These are phyloP conservation scores for Drosophila demipolita DNA, from an alignment of 2,888 invertebrate species.

Conservation along the genomic window DNA sequence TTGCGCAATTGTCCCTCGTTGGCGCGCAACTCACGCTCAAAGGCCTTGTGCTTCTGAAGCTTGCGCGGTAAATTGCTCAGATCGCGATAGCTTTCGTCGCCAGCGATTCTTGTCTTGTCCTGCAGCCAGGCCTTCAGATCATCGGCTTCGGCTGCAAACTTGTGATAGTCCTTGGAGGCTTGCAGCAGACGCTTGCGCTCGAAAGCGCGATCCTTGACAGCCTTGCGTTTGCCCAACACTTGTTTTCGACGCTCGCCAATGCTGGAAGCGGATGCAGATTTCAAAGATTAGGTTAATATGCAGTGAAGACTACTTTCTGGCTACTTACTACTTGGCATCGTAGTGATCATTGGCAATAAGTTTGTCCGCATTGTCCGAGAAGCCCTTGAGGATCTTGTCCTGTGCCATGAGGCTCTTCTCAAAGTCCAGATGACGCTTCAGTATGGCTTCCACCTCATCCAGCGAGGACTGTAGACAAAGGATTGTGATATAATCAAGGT, in stretches of 20 bases:
- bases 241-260: constrained; percentile 90
- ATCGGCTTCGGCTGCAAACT: constrained; percentile 96
- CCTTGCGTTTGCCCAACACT: constrained; percentile 90
- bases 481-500: background rate
- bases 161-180: constrained; percentile 95
- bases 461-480: constrained; percentile 89
- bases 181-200: constrained; percentile 91
- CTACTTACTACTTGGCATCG: constrained; percentile 90
- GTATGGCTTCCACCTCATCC: constrained; percentile 95
- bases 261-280: constrained; percentile 83
- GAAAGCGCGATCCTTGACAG: constrained; percentile 91
- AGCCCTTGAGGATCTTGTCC: constrained; percentile 94
- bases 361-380: constrained; percentile 93
- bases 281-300: background rate
- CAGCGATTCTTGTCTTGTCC: constrained; percentile 95
- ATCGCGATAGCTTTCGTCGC: constrained; percentile 96
- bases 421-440: constrained; percentile 97
- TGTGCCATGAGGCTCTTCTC: constrained; percentile 96
- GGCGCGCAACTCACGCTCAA: constrained; percentile 96
- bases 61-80: constrained; percentile 95
- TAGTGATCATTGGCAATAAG: constrained; percentile 92
- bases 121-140: constrained; percentile 96
- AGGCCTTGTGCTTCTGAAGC: constrained; percentile 98
- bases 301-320: background rate
- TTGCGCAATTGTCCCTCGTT: constrained; percentile 96